Evolutionary conservation across 2,888 invertebrate species (phyloP), one percentile per base, ranked within the genome.

Genomic region (Malacosoma neustria): DNA sequence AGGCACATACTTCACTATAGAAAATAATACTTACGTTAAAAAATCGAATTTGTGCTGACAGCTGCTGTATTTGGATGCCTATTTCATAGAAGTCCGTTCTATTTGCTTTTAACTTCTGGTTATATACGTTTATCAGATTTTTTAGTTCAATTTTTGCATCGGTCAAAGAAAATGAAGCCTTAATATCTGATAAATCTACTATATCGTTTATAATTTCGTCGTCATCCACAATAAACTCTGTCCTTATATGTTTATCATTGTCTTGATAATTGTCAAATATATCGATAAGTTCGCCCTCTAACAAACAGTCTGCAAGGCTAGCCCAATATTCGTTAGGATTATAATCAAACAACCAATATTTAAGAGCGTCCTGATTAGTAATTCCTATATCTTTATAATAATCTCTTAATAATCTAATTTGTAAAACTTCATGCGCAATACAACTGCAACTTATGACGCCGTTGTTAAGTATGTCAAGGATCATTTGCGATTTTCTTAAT

Each of bases 301-400:
- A 15, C 7, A 56, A 4, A 39, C 50, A 46, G 29, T 49, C 29
- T 9, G 43, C 29, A 37, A 57, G 39, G 36, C 51, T 33, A 35
- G 37, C 37, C 14, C 33, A 9, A 40, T 54, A 58, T 11, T 51
- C 30, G 12, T 13, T 22, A 22, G 7, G 32, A 29, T 14, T 32
- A 29, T 57, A 33, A 43, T 71, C 68, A 51, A 77, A 73, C 32
- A 79, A 57, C 79, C 79, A 79, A 34, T 51, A 39, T 13, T 40
- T 42, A 39, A 79, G 49, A 1, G 61, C 60, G 41, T 69, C 65
- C 15, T 40, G 4, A 4, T 30, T n/a, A 12, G 35, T 29, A 12
- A 22, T 22, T 5, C 42, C 29, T 3, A 6, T 14, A 9, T 35
- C 31, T 2, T 37, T 22, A 37, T 70, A 72, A 42, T 49, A 60